Evolutionary conservation across 2,797 vertebrate species (phyloP), one percentile per base, ranked within the genome.

Genomic region (Hapalemur alaotrensis): DNA sequence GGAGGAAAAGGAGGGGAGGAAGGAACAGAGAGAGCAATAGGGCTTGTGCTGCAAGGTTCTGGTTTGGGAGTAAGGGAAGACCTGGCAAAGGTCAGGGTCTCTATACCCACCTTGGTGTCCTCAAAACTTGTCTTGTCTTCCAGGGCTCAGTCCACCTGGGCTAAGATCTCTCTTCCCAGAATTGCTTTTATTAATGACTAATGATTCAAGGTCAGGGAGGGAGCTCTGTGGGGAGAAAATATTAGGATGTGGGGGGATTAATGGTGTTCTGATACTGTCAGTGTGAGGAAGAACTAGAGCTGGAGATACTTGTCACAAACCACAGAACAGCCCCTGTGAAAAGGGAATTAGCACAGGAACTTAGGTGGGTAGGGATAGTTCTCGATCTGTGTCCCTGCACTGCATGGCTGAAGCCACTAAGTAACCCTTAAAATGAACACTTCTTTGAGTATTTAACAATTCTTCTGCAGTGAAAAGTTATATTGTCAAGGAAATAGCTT

Each of bases 121-220:
- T 78, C 61, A 75, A 93, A 88, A 84, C 3, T 70, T 81, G 38
- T 50, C 17, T 17, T 86, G 41, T 43, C 22, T 14, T 78, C 41
- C 67, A 32, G 70, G 32, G 46, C 12, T 87, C 38, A 52, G 43
- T 92, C 50, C 17, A 67, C 17, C 14, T 95, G 80, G 32, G 46
- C 93, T 83, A 91, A 13, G 4, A 32, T 76, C 17, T 87, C 61
- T 92, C 20, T 28, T 76, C 2, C 15, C 2, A 88, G 43, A 88
- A 95, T 57, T 95, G 4, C 23, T 92, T 92, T 69, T 67, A 73
- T 50, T 90, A 78, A 88, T 93, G 61, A 59, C 13, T 80, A 89
- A 90, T 69, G 22, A 88, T 48, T 88, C 14, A 14, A 88, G n/a
- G 1, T 48, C 12, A 88, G 2, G n/a, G 4, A 88, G 67, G 41